phyloP scores from a whole-genome alignment of 2,888 invertebrate species.

The Chymomyza caudatula region DNA sequence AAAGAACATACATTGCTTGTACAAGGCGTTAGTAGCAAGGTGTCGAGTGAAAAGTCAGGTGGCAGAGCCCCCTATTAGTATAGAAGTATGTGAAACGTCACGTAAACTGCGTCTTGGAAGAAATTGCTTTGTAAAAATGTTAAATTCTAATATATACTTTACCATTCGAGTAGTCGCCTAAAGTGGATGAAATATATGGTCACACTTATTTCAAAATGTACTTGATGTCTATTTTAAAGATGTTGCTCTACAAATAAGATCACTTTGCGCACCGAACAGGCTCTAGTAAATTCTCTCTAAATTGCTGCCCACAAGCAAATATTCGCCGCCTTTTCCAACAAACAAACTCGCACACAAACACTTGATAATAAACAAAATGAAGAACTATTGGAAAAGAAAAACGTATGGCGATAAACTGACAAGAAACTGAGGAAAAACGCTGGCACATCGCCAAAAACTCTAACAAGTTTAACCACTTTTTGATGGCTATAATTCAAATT shows the following conservation, averaged over 20 bases:
- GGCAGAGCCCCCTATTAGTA: too few relatives aligned
- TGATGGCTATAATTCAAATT: conserved; percentile 69
- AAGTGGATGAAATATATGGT: too few relatives aligned
- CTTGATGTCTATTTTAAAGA: too few relatives aligned
- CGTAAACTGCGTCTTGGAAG: too few relatives aligned
- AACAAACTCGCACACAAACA: not conserved
- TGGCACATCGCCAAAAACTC: conserved; percentile 51
- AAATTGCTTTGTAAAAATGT: too few relatives aligned
- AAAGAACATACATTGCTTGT: too few relatives aligned
- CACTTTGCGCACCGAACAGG: not conserved
- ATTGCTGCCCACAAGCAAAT: not conserved
- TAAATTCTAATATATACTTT: too few relatives aligned
- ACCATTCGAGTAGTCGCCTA: too few relatives aligned
- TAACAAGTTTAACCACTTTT: conserved; percentile 64
- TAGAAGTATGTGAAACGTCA: too few relatives aligned
- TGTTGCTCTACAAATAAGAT: conserved; percentile 11
- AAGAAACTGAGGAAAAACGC: conserved; percentile 1
- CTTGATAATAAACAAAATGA: not conserved
- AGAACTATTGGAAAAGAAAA: not conserved
- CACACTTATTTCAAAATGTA: too few relatives aligned
- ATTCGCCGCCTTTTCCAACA: not conserved
- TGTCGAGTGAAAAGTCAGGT: too few relatives aligned
- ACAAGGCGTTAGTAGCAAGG: too few relatives aligned
- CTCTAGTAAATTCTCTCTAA: not conserved
- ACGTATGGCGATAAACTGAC: not conserved